Evolutionary conservation across 2,113 vertebrate species (phyloP), one percentile per base, ranked within the genome.

Genomic region (Leptobrachium leishanense): DNA sequence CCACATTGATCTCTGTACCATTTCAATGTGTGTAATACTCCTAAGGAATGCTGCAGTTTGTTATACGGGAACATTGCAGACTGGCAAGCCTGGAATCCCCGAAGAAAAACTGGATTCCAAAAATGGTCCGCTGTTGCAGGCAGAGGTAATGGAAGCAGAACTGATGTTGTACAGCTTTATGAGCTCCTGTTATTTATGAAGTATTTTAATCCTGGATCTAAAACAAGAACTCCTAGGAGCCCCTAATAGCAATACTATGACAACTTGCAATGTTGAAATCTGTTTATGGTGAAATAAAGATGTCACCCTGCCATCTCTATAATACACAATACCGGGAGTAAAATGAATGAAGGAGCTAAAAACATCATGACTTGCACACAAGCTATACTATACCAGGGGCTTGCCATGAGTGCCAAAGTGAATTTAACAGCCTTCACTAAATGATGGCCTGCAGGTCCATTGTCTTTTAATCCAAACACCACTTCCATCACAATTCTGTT

Each of bases 11-110:
- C 8, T 5, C 46, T 50, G 8, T 4, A 50, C 69, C 84, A 75
- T 73, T 72, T 72, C 85, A 42, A 70, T 86, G 59, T 68, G 2
- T 64, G 85, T 76, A 75, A 0, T 0, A 72, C 66, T 84, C 83
- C 68, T 82, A 42, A 20, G 62, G 4, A 72, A 84, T 81, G 87
- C 62, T 39, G 62, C 13, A 59, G 3, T 15, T 64, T 64, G 15
- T 64, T 64, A 64, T 64, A 31, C 1, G 2, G n/a, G 13, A 39
- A 39, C 62, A 64, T 3, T 31, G 9, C 20, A 64, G 9, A 12
- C 5, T 62, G n/a, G 50, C 50, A 54, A 11, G 55, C 13, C 13
- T 13, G 10, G 13, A 59, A 59, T 59, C 55, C 13, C 3, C 13
- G 11, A 59, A 59, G 59, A 15, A 54, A 54, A 11, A 6, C 50